These are phyloP conservation scores for Ischnura elegans DNA, from an alignment of 2,888 invertebrate genomes.

Conservation along the genomic window DNA sequence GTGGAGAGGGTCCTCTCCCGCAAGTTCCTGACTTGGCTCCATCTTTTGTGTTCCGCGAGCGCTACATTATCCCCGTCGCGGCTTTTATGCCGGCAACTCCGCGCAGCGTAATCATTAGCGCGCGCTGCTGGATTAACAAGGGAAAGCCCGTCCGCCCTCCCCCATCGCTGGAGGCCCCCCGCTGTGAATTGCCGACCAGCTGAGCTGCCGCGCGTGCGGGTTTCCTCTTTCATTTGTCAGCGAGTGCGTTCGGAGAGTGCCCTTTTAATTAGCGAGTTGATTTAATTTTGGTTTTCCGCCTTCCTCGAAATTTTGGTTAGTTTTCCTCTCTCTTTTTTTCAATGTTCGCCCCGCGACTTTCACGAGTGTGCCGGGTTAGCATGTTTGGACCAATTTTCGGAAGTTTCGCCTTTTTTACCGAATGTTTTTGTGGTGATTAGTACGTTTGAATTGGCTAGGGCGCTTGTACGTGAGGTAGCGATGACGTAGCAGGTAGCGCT, in stretches of 20 bases:
- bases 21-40: background rate
- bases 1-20: background rate
- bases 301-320: too few species aligned
- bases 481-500: too few species aligned
- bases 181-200: background rate
- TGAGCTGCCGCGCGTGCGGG: background rate
- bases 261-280: constrained; percentile 31
- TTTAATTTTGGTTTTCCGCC: constrained; percentile 2
- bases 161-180: background rate
- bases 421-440: too few species aligned
- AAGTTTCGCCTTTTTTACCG: background rate
- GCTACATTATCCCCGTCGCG: constrained; percentile 3
- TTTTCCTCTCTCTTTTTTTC: background rate
- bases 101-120: background rate
- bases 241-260: background rate
- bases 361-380: background rate
- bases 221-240: background rate
- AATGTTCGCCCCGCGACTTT: background rate
- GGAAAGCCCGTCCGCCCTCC: background rate
- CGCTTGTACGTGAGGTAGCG: too few species aligned
- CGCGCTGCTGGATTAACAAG: constrained; percentile 27
- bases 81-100: background rate
- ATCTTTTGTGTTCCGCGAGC: background rate
- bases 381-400: background rate
- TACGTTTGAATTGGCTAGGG: too few species aligned